These are phyloP conservation scores for Leptobrachium leishanense DNA, from an alignment of 2,113 vertebrate genomes.

Conservation along the genomic window DNA sequence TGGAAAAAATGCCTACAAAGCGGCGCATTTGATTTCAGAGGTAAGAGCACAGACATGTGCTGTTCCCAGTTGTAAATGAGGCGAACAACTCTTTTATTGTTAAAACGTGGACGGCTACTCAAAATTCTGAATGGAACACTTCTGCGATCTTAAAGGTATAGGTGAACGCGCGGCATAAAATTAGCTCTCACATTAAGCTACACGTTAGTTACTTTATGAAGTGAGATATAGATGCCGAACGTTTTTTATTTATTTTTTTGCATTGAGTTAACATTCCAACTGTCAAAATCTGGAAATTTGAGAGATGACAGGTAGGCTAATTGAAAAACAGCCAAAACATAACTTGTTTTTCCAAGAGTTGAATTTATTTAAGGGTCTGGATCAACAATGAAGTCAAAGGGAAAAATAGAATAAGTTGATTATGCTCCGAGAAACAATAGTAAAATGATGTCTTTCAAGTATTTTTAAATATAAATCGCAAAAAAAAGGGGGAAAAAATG, in stretches of 20 bases:
- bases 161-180: conserved; percentile 28
- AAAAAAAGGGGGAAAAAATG: background rate
- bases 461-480: conserved; percentile 32
- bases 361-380: conserved; percentile 51
- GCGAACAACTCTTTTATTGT: conserved; percentile 46
- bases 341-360: conserved; percentile 63
- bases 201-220: conserved; percentile 37
- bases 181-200: conserved; percentile 40
- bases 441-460: conserved; percentile 25
- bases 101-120: conserved; percentile 12
- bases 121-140: conserved; percentile 35
- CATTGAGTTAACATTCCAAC: conserved; percentile 65
- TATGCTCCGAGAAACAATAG: conserved; percentile 39
- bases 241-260: conserved; percentile 50
- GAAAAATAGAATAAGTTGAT: conserved; percentile 43
- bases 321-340: conserved; percentile 52
- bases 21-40: conserved; percentile 30
- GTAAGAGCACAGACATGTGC: conserved; percentile 37
- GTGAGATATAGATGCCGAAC: conserved; percentile 44
- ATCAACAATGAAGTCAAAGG: conserved; percentile 57
- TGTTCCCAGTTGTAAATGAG: conserved; percentile 43
- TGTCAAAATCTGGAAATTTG: conserved; percentile 62
- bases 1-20: conserved; percentile 38
- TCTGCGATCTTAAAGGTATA: conserved; percentile 43
- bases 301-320: conserved; percentile 59